Base-by-base conservation (phyloP, 1,140 invertebrate species). In the Colletes gigas region DNA sequence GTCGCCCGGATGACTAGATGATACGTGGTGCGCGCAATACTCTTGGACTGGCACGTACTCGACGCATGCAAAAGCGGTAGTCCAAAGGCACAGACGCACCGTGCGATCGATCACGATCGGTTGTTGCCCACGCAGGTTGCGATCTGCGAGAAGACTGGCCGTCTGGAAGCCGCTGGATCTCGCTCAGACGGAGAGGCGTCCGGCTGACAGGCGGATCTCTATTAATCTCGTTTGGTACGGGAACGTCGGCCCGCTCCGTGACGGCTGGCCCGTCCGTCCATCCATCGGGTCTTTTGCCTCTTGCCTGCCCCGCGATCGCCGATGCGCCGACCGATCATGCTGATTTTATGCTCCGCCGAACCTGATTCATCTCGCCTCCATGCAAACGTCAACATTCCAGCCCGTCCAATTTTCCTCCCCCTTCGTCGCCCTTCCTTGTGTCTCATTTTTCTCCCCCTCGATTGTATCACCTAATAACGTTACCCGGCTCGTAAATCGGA, bases 51-150 rank as follows among this genome's bases (percentile, higher is more conserved):
- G 50, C 74, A 52, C 78, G 70, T 12, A 67, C 59, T 67, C 15
- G 69, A 50, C 70, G 41, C 41, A 47, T 67, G 81, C n/a, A 65
- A 75, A 41, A 55, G 65, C 77, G 55, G 39, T 66, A 60, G 47
- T 60, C 55, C 50, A 59, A 44, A 21, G 73, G 62, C 54, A 54
- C 47, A 19, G 54, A 69, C 68, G 68, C 50, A 79, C 69, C 79
- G 68, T 70, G 71, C 69, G 71, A 82, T 77, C 78, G 83, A 85
- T 89, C 83, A 63, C 72, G 74, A 85, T 80, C 82, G 84, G 77
- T 74, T 84, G 69, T 81, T 88, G 83, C 81, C 88, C 85, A 89
- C 88, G 83, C 88, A 85, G 88, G 85, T 89, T 89, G 88, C 88
- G 81, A 88, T 89, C 88, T 88, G 83, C 85, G 79, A 68, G 83